Evolutionary conservation across 1,140 invertebrate genomes (phyloP).

Genomic region (Chrysomallon squamiferum): DNA sequence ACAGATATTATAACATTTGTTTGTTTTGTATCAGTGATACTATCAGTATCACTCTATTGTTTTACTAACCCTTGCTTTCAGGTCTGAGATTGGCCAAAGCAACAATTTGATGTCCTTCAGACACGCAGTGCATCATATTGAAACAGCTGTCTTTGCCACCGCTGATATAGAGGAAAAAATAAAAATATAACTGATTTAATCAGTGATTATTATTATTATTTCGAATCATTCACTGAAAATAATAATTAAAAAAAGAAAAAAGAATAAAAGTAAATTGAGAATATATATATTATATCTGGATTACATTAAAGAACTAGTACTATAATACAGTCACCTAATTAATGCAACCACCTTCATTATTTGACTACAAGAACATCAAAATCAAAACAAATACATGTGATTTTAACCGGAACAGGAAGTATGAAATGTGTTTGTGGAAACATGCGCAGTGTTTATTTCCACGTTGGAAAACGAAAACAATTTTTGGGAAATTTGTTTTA

Average conservation of each 20-base stretch:
- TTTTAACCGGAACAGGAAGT: background rate
- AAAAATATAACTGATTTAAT: too few species aligned
- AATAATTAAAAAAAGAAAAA: too few species aligned
- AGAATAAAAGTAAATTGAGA: too few species aligned
- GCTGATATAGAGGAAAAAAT: constrained; percentile 68
- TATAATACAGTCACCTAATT: constrained; percentile 1
- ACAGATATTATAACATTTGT: too few species aligned
- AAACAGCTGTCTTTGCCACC: constrained; percentile 99
- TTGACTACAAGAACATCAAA: background rate
- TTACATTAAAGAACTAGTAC: too few species aligned
- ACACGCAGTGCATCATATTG: constrained; percentile 97
- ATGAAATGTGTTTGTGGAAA: background rate
- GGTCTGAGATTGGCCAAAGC: constrained; percentile 96
- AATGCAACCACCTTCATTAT: constrained; percentile 8
- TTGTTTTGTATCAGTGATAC: too few species aligned
- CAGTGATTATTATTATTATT: too few species aligned
- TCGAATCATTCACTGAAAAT: too few species aligned
- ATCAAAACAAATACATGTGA: constrained; percentile 8
- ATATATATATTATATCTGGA: too few species aligned
- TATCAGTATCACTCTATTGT: too few species aligned
- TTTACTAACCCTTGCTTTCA: constrained; percentile 77
- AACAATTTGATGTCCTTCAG: constrained; percentile 94
- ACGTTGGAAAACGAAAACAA: background rate
- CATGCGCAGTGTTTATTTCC: constrained; percentile 1
- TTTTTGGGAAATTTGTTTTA: too few species aligned